These are phyloP conservation scores for Stenolophus ochropezus DNA, from an alignment of 2,888 invertebrate genomes.

Conservation along the genomic window DNA sequence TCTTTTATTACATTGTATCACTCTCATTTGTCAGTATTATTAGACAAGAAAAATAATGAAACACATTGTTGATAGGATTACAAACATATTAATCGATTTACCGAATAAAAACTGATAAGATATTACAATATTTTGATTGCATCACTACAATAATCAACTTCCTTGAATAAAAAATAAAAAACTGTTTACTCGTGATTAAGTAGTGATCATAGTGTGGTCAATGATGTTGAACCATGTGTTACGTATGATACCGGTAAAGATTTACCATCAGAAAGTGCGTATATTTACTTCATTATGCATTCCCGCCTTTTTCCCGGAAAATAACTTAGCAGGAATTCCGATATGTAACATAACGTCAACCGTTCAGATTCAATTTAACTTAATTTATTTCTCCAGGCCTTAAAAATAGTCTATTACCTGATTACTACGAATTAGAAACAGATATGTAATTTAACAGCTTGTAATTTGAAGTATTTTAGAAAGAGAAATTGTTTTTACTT, in stretches of 20 bases:
- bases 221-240: background rate
- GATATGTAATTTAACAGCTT: background rate
- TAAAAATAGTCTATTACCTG: background rate
- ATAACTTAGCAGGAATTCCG: background rate
- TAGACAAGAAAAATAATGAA: no score
- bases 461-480: background rate
- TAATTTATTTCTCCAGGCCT: conserved; percentile 3
- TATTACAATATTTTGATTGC: no score
- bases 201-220: background rate
- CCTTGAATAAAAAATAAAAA: background rate
- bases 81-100: no score
- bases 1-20: no score
- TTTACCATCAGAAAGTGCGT: conserved; percentile 3
- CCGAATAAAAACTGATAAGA: no score
- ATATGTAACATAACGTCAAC: conserved; percentile 10
- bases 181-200: background rate
- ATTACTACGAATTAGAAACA: background rate
- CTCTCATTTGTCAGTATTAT: no score
- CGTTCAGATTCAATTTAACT: background rate
- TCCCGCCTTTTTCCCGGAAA: conserved; percentile 31
- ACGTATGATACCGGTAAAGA: conserved; percentile 19
- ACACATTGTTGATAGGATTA: no score
- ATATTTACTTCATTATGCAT: conserved; percentile 17
- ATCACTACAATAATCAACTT: no score
- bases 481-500: conserved; percentile 16